phyloP scores from a whole-genome alignment of 2,888 invertebrate species.

The Belgica antarctica region DNA sequence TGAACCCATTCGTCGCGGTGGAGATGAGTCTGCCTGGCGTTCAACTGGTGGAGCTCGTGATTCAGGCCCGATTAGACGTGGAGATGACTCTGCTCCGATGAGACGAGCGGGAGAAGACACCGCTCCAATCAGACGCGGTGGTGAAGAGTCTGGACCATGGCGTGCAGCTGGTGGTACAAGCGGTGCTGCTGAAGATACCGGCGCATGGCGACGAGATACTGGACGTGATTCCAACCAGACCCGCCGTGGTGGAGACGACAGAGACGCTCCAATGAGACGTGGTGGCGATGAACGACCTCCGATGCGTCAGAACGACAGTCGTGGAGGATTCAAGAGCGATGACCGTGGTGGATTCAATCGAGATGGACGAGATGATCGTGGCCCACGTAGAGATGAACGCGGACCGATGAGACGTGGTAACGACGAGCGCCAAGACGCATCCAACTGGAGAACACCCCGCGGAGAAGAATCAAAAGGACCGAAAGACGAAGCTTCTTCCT shows the following conservation, averaged over 20 bases:
- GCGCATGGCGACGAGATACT: constrained; percentile 53
- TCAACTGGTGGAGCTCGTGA: background rate
- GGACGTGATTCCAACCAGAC: no score
- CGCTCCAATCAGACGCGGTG: constrained; percentile 45
- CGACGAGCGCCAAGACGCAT: constrained; percentile 32
- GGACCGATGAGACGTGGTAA: constrained; percentile 40
- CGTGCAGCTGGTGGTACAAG: no score
- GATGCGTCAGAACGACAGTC: constrained; percentile 44
- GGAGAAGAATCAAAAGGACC: constrained; percentile 46
- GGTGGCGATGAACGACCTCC: constrained; percentile 38
- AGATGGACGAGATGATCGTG: no score
- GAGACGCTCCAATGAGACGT: constrained; percentile 36
- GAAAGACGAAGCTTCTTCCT: constrained; percentile 26
- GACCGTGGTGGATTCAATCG: constrained; percentile 52
- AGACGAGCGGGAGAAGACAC: constrained; percentile 46
- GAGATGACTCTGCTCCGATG: constrained; percentile 45
- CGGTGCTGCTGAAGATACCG: no score
- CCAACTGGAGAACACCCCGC: constrained; percentile 47
- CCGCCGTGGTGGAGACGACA: constrained; percentile 47
- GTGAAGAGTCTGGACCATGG: no score
- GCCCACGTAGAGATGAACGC: background rate
- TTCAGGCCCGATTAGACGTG: constrained; percentile 10
- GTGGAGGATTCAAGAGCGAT: constrained; percentile 50
- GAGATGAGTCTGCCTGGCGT: constrained; percentile 41
- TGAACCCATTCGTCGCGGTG: background rate